phyloP scores from a whole-genome alignment of 2,113 vertebrate species.

The Todiramphus saurophagus region DNA sequence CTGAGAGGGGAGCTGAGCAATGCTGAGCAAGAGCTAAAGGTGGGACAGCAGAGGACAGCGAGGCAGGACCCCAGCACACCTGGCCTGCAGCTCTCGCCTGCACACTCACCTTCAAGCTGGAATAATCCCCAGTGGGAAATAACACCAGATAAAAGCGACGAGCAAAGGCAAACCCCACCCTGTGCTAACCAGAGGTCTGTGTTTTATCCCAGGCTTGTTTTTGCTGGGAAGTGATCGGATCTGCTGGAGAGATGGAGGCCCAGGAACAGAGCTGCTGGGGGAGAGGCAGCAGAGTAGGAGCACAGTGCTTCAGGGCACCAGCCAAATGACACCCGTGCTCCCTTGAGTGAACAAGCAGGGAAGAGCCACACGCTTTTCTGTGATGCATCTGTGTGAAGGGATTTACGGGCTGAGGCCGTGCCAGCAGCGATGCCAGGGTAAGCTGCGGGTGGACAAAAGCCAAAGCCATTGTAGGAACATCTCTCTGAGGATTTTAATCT shows the following conservation, averaged over 20 bases:
- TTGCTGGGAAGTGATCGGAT: not conserved
- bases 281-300: fast-evolving
- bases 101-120: not conserved
- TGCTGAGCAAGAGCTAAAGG: too few species aligned
- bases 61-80: too few species aligned
- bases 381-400: not conserved
- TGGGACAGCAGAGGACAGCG: not conserved
- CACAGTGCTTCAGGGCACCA: fast-evolving
- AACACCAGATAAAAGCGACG: not conserved
- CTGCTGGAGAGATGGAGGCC: not conserved
- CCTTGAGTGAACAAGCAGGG: fast-evolving
- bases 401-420: not conserved
- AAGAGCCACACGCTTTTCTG: fast-evolving
- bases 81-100: not conserved
- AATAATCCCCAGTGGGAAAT: not conserved
- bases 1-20: too few species aligned
- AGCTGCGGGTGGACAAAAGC: not conserved
- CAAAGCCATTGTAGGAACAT: not conserved
- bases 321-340: fast-evolving
- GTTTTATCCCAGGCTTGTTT: not conserved
- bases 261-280: not conserved
- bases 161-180: not conserved
- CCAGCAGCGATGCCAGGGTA: not conserved
- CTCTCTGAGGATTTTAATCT: not conserved
- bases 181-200: fast-evolving